A percentile compares a stretch with the other conserved stretches of the same genome.
phyloP scores from a whole-genome alignment of 2,113 vertebrate genomes.

The Shinisaurus crocodilurus region DNA sequence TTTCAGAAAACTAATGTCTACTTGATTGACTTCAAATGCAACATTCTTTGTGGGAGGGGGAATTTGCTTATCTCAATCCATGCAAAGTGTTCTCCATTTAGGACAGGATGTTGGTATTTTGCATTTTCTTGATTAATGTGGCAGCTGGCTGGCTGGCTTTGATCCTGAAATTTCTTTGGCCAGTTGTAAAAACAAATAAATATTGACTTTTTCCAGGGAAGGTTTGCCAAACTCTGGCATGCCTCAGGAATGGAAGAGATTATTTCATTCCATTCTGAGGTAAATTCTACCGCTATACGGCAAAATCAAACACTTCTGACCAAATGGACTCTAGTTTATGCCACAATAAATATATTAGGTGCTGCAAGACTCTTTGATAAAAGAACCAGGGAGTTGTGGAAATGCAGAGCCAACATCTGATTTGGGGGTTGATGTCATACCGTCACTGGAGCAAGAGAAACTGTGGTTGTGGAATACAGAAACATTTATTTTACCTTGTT shows the following conservation, averaged over 20 bases:
- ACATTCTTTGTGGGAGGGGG: not conserved
- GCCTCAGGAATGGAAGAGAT: not conserved
- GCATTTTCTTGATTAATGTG: not conserved
- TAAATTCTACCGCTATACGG: conserved; percentile 31
- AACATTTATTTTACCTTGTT: not conserved
- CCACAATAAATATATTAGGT: not conserved
- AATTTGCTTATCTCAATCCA: not conserved
- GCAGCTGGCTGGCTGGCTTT: not conserved
- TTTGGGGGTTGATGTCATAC: conserved; percentile 36
- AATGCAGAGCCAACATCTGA: conserved; percentile 49
- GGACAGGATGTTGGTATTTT: not conserved
- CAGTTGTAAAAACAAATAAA: conserved; percentile 23
- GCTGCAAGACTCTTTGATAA: not conserved
- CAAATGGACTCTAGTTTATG: not conserved
- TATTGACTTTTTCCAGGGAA: not conserved
- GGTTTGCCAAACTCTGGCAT: not conserved
- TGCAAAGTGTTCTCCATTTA: not conserved
- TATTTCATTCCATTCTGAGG: conserved; percentile 21
- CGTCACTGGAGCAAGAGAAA: not conserved
- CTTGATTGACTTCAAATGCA: not conserved
- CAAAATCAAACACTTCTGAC: conserved; percentile 5
- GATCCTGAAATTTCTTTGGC: conserved; percentile 10
- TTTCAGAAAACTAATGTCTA: not conserved
- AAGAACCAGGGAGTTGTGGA: not conserved
- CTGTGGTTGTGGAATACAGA: too few relatives aligned